phyloP scores from a whole-genome alignment of 2,888 invertebrate genomes.

The Cosmopolites sordidus region DNA sequence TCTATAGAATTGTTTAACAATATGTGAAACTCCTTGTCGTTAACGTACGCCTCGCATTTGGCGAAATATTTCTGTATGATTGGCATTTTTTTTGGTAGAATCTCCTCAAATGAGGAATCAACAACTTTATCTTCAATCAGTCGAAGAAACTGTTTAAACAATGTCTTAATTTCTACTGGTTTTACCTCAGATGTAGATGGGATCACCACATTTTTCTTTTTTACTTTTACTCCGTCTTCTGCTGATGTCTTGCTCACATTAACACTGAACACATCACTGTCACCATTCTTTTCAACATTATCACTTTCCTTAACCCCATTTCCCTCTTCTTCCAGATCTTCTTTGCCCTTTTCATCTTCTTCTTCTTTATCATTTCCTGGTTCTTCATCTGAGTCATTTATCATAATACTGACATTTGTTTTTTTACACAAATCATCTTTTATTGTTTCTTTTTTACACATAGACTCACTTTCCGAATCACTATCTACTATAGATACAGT shows the following conservation, averaged over 20 bases:
- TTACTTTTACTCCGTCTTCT: neutral
- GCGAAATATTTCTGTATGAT: constrained; percentile 30
- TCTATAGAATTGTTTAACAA: constrained; percentile 25
- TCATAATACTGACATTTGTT: constrained; percentile 17
- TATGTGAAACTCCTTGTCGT: constrained; percentile 25
- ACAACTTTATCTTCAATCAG: constrained; percentile 25
- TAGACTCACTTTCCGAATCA: constrained; percentile 18
- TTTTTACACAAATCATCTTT: neutral
- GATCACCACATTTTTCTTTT: neutral
- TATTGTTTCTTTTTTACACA: neutral
- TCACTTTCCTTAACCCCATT: constrained; percentile 12
- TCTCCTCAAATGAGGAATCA: constrained; percentile 27
- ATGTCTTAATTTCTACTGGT: constrained; percentile 7
- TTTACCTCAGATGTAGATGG: neutral
- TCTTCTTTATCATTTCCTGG: constrained; percentile 11
- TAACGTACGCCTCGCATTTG: constrained; percentile 25
- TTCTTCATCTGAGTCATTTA: constrained; percentile 22
- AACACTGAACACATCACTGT: neutral
- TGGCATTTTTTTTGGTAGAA: constrained; percentile 26
- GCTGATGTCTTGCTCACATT: neutral
- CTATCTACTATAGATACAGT: constrained; percentile 18
- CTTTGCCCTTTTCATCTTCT: neutral
- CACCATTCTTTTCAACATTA: neutral
- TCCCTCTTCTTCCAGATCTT: constrained; percentile 13
- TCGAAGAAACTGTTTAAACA: constrained; percentile 26